A percentile compares a stretch with the other conserved stretches of the same genome.
Conservation (phyloP, 2,888 invertebrate genomes). For the Leptopilina drosophilae region DNA sequence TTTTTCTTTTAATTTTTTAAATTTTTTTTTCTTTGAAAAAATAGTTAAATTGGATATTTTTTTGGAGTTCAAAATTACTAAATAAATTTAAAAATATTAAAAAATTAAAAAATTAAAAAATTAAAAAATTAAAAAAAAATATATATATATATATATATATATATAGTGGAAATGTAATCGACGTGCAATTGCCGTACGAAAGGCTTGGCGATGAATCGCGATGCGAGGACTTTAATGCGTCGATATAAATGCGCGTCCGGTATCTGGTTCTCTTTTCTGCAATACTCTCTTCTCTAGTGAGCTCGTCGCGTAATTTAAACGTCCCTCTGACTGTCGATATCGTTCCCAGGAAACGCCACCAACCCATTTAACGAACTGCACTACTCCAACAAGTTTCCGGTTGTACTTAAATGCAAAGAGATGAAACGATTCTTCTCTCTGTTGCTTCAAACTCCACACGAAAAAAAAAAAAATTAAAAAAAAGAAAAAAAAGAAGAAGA, state of each 20-base stretch:
- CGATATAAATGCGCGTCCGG: slow-evolving; percentile 66
- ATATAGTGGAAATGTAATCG: slow-evolving; percentile 54
- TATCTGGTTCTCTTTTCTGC: slow-evolving; percentile 57
- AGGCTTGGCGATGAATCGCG: slow-evolving; percentile 54
- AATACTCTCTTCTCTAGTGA: slow-evolving; percentile 30
- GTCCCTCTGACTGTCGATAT: slow-evolving; percentile 57
- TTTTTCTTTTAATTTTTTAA: no score
- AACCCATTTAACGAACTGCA: slow-evolving; percentile 55
- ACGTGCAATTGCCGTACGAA: slow-evolving; percentile 58
- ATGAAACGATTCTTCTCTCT: neutral
- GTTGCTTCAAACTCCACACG: no score
- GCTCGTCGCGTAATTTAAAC: slow-evolving; percentile 60
- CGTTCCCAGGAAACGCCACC: slow-evolving; percentile 53
- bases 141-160: slow-evolving; percentile 27
- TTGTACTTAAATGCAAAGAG: slow-evolving; percentile 43
- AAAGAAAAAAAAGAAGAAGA: no score
- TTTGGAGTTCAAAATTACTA: no score
- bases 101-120: no score
- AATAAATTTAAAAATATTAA: no score
- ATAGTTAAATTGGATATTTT: no score
- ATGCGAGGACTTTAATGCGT: slow-evolving; percentile 60
- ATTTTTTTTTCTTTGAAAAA: no score
- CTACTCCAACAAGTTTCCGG: slow-evolving; percentile 56
- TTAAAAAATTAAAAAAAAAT: no score
- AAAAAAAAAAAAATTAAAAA: no score